phyloP scores from a whole-genome alignment of 2,113 vertebrate species.

The Phyllopteryx taeniolatus region DNA sequence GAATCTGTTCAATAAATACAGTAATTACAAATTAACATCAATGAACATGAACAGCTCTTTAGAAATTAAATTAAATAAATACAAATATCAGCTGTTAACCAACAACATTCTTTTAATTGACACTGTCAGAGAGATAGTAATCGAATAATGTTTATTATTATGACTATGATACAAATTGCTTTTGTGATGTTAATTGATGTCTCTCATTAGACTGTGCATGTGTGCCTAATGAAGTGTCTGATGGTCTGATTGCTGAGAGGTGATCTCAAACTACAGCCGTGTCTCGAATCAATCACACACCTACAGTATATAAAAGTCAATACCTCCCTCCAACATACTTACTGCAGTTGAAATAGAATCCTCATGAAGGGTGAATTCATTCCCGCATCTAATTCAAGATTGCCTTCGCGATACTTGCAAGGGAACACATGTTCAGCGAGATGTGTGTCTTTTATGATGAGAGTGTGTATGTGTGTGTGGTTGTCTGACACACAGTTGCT shows the following conservation, averaged over 20 bases:
- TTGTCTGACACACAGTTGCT: constrained; percentile 19
- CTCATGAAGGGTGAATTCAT: neutral
- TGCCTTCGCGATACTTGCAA: neutral
- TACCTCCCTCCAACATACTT: neutral
- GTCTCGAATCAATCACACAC: neutral
- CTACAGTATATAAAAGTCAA: neutral
- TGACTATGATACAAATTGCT: neutral
- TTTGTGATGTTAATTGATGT: neutral
- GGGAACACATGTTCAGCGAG: constrained; percentile 5
- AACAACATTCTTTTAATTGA: neutral
- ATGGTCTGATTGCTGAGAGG: neutral
- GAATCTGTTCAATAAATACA: too few relatives aligned
- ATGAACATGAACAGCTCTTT: neutral
- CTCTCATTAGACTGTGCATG: neutral
- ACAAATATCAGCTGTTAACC: neutral
- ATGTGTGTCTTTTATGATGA: neutral
- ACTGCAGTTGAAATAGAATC: neutral
- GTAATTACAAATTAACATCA: neutral
- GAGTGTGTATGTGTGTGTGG: neutral
- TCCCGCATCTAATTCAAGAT: neutral
- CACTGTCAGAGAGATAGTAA: too few relatives aligned
- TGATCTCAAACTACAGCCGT: neutral
- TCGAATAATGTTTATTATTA: too few relatives aligned
- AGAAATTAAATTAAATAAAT: neutral
- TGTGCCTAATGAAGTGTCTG: neutral